A percentile compares a stretch with the other conserved stretches of the same genome.
phyloP scores from a whole-genome alignment of 2,797 vertebrate genomes.

The Galago senegalensis region DNA sequence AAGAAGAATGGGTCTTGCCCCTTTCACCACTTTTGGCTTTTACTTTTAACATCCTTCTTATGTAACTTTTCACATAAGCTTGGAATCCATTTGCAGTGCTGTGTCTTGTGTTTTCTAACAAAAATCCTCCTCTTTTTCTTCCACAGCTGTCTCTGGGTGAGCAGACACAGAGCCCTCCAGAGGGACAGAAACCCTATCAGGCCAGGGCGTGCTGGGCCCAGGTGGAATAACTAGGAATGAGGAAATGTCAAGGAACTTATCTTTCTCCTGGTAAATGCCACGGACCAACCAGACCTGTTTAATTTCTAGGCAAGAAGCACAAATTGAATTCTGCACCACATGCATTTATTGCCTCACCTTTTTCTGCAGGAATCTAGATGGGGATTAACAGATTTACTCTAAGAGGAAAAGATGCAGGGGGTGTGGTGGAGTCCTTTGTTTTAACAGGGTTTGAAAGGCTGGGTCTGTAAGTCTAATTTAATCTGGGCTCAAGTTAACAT shows the following conservation, averaged over 20 bases:
- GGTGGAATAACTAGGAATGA: not conserved
- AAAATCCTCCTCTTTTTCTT: constrained; percentile 40
- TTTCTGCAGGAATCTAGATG: not conserved
- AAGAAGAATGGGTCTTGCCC: not conserved
- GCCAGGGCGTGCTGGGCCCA: not conserved
- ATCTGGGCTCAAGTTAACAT: constrained; percentile 57
- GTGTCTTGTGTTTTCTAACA: not conserved
- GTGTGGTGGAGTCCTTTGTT: not conserved
- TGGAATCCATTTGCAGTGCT: not conserved
- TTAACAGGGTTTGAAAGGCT: constrained; percentile 48
- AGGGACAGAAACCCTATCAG: not conserved
- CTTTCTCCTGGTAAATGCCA: constrained; percentile 68
- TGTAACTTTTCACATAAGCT: not conserved
- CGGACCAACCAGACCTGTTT: constrained; percentile 65
- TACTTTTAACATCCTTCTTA: not conserved
- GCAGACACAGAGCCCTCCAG: not conserved
- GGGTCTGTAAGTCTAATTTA: constrained; percentile 55
- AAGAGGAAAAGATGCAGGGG: not conserved
- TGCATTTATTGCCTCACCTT: not conserved
- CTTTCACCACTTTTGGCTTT: not conserved
- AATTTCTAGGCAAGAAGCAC: constrained; percentile 70
- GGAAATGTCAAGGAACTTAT: not conserved
- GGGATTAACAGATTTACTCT: constrained; percentile 52
- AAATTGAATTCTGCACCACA: not conserved
- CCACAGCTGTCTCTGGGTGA: not conserved